Percentiles rank a stretch among this genome's conserved stretches.
phyloP scores from a whole-genome alignment of 2,888 invertebrate genomes.

The Chironomus riparius region DNA sequence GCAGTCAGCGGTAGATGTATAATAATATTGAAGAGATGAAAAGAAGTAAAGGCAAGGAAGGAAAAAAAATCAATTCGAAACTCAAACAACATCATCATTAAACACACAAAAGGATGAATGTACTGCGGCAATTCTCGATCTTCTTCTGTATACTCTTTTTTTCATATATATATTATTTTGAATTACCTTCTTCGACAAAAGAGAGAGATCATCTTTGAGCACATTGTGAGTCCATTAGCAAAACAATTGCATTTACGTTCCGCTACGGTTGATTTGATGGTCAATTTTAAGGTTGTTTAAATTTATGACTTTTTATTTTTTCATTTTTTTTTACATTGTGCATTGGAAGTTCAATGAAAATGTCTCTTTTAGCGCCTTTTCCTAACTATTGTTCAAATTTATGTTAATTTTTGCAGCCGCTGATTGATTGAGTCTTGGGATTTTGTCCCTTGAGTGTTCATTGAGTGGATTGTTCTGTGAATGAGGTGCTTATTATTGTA shows the following conservation, averaged over 20 bases:
- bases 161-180: background rate
- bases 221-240: conserved; percentile 19
- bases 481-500: no score
- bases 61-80: conserved; percentile 3
- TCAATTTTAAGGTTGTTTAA: conserved; percentile 16
- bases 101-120: conserved; percentile 21
- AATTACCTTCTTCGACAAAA: background rate
- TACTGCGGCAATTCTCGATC: conserved; percentile 1
- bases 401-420: no score
- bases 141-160: background rate
- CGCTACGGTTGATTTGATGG: conserved; percentile 21
- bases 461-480: no score
- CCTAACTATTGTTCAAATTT: no score
- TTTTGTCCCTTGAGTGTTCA: no score
- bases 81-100: conserved; percentile 23
- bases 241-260: conserved; percentile 24
- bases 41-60: background rate
- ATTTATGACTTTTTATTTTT: conserved; percentile 9
- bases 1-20: background rate
- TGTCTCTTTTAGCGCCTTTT: no score
- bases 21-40: background rate
- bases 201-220: conserved; percentile 23
- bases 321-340: background rate
- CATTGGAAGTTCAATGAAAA: background rate
- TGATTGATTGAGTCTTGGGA: no score